Base-by-base conservation (phyloP, 1,140 invertebrate genomes). In the Drosophila cardini region DNA sequence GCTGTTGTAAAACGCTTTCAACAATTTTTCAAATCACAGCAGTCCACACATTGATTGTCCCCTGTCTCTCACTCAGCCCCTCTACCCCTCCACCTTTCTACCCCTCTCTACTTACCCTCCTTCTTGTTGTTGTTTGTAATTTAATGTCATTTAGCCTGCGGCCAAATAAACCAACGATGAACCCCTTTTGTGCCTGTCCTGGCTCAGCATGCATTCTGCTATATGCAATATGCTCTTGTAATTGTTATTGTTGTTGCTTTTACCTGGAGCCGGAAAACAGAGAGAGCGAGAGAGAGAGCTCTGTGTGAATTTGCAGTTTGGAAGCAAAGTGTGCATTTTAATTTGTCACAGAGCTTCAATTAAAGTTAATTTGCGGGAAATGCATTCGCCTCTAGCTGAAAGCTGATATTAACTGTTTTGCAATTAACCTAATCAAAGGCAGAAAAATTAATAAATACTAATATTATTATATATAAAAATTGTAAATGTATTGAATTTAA, bases 141-240 rank as follows among this genome's bases (percentile, higher is more conserved):
- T 90, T 90, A 87, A 90, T 78, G 80, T 83, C 72, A 80, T 74
- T 90, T 78, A 76, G 87, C 87, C 87, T 87, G 77, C 72, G 87
- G 87, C 87, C 60, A 84, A 87, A 76, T 65, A 78, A 72, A 78
- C 72, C 60, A 40, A 58, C 61, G 38, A 61, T 26, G 43, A 55
- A 69, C 50, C 78, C 64, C 56, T 69, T 69, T 68, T 61, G 63
- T 60, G 42, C 57, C 56, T 46, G 45, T 52, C 46, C 43, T 67
- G 13, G 67, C 56, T 42, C 72, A 70, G 72, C 55, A 34, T 56
- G 21, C 21, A 5, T 26, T 26, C 21, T 4, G 4, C 21, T 26
- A 26, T 26, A 26, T 26, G 65, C 65, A 69, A 34, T 55, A 56
- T 42, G 68, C 40, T 76, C 13, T 67, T 52, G 21, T 67, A 52